phyloP scores from a whole-genome alignment of 1,140 invertebrate genomes.

The Potamilus streckersoni region DNA sequence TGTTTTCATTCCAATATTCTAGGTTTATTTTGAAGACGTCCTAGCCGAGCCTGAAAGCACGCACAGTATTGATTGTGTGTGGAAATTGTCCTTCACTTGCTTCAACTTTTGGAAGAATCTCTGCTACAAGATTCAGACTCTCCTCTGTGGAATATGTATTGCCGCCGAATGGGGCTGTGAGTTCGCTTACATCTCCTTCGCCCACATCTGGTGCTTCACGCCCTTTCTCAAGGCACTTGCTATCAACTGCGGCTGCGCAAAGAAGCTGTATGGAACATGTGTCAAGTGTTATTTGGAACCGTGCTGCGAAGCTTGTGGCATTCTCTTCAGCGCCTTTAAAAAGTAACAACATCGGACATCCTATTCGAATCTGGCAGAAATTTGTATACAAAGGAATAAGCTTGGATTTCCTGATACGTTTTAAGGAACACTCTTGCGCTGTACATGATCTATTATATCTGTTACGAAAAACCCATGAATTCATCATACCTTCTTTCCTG shows the following conservation, averaged over 20 bases:
- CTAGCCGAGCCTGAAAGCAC: conserved; percentile 82
- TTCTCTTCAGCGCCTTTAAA: conserved; percentile 42
- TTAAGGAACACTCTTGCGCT: too few species aligned
- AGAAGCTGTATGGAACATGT: conserved; percentile 72
- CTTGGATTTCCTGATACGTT: too few species aligned
- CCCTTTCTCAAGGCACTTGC: conserved; percentile 47
- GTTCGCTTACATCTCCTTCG: conserved; percentile 81
- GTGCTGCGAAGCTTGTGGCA: conserved; percentile 39
- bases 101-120: conserved; percentile 77
- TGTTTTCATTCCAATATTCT: too few species aligned
- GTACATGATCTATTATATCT: too few species aligned
- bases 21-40: conserved; percentile 77
- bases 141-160: conserved; percentile 77
- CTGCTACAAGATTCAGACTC: conserved; percentile 79
- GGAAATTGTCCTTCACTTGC: conserved; percentile 78
- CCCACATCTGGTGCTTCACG: conserved; percentile 65
- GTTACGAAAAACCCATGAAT: too few species aligned
- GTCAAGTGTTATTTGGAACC: conserved; percentile 60
- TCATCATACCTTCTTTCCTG: too few species aligned
- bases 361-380: too few species aligned
- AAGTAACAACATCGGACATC: conserved; percentile 12
- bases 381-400: too few species aligned
- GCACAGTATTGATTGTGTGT: conserved; percentile 79
- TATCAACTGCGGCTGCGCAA: conserved; percentile 75
- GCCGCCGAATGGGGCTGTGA: conserved; percentile 78